Percentiles rank a stretch among this genome's conserved stretches.
Conservation (phyloP, 2,797 vertebrate species). For the Helarctos malayanus region DNA sequence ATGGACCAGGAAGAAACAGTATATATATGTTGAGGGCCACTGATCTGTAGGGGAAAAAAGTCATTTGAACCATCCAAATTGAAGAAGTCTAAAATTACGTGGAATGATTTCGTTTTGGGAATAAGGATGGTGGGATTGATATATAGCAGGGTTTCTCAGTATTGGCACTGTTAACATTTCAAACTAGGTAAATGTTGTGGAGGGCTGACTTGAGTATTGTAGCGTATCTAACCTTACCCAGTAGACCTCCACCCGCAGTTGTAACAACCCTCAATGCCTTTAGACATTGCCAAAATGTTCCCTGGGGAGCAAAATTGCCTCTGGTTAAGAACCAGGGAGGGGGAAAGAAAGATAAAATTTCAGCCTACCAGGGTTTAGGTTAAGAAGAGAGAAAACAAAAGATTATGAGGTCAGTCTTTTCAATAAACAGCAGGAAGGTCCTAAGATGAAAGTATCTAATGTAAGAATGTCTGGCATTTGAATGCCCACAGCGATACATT, state of each 20-base stretch:
- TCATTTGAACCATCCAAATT: neutral
- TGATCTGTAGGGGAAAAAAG: neutral
- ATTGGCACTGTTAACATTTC: conserved; percentile 13
- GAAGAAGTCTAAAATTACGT: conserved; percentile 44
- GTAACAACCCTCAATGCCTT: neutral
- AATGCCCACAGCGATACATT: neutral
- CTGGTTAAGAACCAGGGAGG: neutral
- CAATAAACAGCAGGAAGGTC: neutral
- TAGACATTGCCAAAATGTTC: neutral
- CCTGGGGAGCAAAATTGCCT: neutral
- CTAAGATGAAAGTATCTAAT: neutral
- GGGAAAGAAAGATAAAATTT: neutral
- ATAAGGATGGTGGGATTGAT: neutral
- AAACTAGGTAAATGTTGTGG: neutral
- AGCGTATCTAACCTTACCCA: neutral
- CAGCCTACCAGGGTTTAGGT: conserved; percentile 26
- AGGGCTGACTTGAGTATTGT: neutral
- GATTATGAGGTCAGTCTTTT: neutral
- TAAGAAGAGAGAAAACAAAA: conserved; percentile 42
- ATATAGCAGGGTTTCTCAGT: neutral
- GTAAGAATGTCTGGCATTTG: neutral
- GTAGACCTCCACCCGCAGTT: neutral
- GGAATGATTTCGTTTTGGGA: conserved; percentile 6
- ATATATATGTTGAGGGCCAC: neutral
- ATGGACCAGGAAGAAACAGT: neutral